Conservation (phyloP, 2,888 invertebrate species). For the Meandrusa payeni region DNA sequence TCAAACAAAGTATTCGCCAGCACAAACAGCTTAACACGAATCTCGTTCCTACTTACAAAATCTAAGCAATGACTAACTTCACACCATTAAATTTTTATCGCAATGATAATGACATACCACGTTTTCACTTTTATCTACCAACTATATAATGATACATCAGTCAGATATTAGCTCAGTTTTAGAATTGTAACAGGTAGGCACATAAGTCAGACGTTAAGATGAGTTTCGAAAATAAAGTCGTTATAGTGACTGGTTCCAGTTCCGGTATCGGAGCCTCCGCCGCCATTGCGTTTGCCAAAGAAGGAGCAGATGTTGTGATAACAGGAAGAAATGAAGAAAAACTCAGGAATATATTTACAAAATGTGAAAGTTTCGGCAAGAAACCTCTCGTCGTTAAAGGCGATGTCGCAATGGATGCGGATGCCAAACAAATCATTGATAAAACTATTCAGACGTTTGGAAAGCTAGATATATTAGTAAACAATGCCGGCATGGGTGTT, state of each 20-base stretch:
- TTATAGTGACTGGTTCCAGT: conserved; percentile 41
- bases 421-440: conserved; percentile 31
- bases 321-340: conserved; percentile 50
- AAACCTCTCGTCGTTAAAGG: conserved; percentile 37
- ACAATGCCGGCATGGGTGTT: conserved; percentile 39
- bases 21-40: no score
- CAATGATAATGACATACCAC: no score
- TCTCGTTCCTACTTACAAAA: no score
- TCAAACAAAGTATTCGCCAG: no score
- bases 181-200: no score
- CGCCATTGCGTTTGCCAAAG: conserved; percentile 37
- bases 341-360: conserved; percentile 38
- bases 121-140: no score
- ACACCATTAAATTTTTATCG: no score
- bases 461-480: conserved; percentile 36
- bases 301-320: conserved; percentile 47
- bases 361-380: conserved; percentile 37
- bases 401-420: conserved; percentile 38
- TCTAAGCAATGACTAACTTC: no score
- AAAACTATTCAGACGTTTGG: conserved; percentile 36
- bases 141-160: no score
- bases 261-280: conserved; percentile 42
- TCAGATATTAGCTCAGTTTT: no score
- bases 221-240: conserved; percentile 41
- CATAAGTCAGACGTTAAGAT: no score